Conservation (phyloP, 2,888 invertebrate species). For the Carterocephalus palaemon region DNA sequence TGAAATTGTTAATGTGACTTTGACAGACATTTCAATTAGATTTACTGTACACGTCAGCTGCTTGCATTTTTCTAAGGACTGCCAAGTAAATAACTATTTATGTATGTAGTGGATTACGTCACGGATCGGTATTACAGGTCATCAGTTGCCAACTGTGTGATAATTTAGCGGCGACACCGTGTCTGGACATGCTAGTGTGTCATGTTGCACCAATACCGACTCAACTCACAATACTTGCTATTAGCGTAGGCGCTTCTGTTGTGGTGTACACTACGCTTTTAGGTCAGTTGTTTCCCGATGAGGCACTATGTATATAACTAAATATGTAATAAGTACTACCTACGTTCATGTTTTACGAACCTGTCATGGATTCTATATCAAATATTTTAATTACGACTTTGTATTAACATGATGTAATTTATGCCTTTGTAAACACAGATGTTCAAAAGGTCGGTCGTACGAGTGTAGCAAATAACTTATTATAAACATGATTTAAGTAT, state of each 20-base stretch:
- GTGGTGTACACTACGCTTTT: slow-evolving; percentile 14
- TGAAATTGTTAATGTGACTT: no score
- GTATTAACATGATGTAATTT: not conserved
- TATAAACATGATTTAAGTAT: no score
- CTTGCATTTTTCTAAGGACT: slow-evolving; percentile 7
- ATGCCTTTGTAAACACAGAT: slow-evolving; percentile 1
- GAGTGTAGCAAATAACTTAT: no score
- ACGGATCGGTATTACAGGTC: slow-evolving; percentile 9
- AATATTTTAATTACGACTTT: not conserved
- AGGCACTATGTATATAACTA: no score
- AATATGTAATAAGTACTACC: no score
- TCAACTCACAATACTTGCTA: slow-evolving; percentile 33
- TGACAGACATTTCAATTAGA: no score
- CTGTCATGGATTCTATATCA: no score
- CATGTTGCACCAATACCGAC: slow-evolving; percentile 60
- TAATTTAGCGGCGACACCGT: slow-evolving; percentile 63
- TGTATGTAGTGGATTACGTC: slow-evolving; percentile 9
- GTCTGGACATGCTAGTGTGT: slow-evolving; percentile 64
- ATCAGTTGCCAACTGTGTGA: slow-evolving; percentile 55
- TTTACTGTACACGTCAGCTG: slow-evolving; percentile 1
- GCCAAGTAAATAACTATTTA: slow-evolving; percentile 6
- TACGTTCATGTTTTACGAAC: no score
- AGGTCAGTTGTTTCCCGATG: slow-evolving; percentile 5
- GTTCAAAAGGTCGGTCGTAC: slow-evolving; percentile 1
- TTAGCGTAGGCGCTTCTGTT: slow-evolving; percentile 40